A percentile compares a stretch with the other conserved stretches of the same genome.
phyloP scores from a whole-genome alignment of 2,888 invertebrate genomes.

The Tetragonula carbonaria region DNA sequence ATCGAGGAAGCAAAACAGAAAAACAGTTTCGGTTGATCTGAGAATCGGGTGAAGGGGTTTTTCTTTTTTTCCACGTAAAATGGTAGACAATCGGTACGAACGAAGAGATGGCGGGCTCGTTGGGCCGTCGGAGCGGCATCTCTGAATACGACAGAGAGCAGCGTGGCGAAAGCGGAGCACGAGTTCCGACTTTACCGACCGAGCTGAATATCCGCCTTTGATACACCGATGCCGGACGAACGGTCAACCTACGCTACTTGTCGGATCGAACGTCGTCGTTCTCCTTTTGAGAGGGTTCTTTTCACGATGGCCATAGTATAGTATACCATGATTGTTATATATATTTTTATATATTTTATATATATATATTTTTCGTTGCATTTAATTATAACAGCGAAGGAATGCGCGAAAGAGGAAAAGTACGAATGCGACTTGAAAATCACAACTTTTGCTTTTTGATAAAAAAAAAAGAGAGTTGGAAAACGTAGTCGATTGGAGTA shows the following conservation, averaged over 20 bases:
- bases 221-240: slow-evolving; percentile 1
- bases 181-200: slow-evolving; percentile 65
- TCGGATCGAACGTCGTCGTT: not conserved
- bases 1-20: not conserved
- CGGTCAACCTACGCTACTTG: not conserved
- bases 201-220: slow-evolving; percentile 40
- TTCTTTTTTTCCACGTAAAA: slow-evolving; percentile 26
- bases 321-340: too few relatives aligned
- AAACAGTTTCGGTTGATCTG: not conserved
- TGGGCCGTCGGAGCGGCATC: slow-evolving; percentile 53
- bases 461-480: too few relatives aligned
- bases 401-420: too few relatives aligned
- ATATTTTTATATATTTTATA: too few relatives aligned
- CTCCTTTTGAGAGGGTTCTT: not conserved
- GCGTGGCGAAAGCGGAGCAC: slow-evolving; percentile 12
- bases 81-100: not conserved
- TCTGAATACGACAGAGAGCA: slow-evolving; percentile 56
- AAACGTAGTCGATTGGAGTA: too few relatives aligned
- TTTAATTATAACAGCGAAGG: too few relatives aligned
- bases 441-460: too few relatives aligned
- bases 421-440: too few relatives aligned
- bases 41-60: not conserved
- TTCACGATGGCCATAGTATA: too few relatives aligned
- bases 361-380: too few relatives aligned
- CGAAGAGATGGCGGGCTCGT: not conserved